Base-by-base conservation (phyloP, 2,797 vertebrate genomes). In the Petrocephalus schoutedeni region DNA sequence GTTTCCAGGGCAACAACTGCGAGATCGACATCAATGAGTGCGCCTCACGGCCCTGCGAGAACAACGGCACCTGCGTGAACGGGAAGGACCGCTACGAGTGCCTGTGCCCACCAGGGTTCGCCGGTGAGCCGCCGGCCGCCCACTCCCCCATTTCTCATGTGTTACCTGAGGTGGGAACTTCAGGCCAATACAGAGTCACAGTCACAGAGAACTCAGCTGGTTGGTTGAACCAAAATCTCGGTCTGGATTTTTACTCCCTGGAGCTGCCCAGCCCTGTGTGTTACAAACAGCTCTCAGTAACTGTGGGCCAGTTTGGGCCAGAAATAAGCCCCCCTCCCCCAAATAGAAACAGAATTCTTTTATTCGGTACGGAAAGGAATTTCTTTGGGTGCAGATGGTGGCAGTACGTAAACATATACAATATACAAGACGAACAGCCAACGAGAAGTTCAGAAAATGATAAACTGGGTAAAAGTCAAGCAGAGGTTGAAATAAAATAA, bases 11-110 rank as follows among this genome's bases (percentile, higher is more conserved):
- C 16, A 95, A 94, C 87, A 95, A 93, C 94, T 99, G 98, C 28
- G 98, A 98, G 88, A 94, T 99, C 90, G 98, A 99, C 94, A 99
- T 99, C 89, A 96, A 99, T 0, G 98, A 99, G 91, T 99, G 98
- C 14, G 98, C 97, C 0, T 99, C 98, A 12, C 93, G 89, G 89
- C 98, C 98, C 28, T 99, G 98, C 89, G 94, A 91, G 32, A 96
- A 99, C 87, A 97, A 96, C 2, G 96, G 96, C 89, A 97, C 96
- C 58, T 99, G 98, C 91, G 87, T 89, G 90, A 98, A 99, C 88
- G 91, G 94, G 91, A 96, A 96, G 61, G 98, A 99, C 91, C 96
- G 59, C 88, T 99, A 97, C 9, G 32, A 90, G 80, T 99, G 98
- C 92, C 90, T 88, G 19, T 99, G 98, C 57, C 41, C 90, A 54